Conservation (phyloP, 1,140 invertebrate species). For the Pachyrhynchus sulphureomaculatus region DNA sequence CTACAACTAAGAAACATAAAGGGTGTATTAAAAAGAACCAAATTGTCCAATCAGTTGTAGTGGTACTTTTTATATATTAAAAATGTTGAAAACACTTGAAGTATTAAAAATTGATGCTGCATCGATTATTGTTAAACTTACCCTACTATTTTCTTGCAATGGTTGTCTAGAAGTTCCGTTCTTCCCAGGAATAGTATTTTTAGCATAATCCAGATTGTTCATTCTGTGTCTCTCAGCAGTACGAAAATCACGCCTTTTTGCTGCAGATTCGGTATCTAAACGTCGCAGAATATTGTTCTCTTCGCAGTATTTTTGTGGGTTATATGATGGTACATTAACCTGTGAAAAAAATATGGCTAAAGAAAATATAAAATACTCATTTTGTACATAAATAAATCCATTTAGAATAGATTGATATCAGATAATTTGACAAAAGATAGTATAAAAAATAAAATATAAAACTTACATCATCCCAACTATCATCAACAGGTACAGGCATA, state of each 20-base stretch:
- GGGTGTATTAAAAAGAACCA: no score
- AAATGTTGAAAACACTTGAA: no score
- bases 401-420: not conserved
- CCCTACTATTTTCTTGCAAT: no score
- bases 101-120: no score
- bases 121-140: no score
- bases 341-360: not conserved
- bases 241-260: slow-evolving; percentile 8
- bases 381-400: not conserved
- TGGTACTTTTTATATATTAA: no score
- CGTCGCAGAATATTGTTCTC: slow-evolving; percentile 10
- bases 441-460: not conserved
- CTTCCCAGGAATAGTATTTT: no score
- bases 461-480: slow-evolving; percentile 22
- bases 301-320: slow-evolving; percentile 23
- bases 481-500: slow-evolving; percentile 11
- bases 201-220: slow-evolving; percentile 4
- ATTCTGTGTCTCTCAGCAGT: not conserved
- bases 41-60: no score
- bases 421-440: not conserved
- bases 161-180: no score
- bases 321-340: slow-evolving; percentile 13
- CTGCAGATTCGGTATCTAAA: slow-evolving; percentile 8
- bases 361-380: not conserved
- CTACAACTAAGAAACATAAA: no score